These are phyloP conservation scores for Xerus inauris DNA, from an alignment of 2,113 vertebrate species.

Conservation along the genomic window DNA sequence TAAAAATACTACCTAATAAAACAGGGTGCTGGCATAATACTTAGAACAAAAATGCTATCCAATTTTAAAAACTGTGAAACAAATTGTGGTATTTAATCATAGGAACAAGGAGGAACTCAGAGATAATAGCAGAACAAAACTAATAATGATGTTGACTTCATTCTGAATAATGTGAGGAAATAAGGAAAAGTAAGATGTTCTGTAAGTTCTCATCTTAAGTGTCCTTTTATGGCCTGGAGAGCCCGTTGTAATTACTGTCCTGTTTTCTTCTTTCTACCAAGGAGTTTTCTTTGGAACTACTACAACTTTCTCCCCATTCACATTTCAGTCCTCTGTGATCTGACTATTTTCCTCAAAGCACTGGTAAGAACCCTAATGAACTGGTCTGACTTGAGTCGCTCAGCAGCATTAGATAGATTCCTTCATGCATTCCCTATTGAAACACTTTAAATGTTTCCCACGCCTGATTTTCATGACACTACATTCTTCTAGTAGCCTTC, in stretches of 20 bases:
- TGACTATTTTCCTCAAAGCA: neutral
- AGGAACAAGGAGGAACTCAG: neutral
- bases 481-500: neutral
- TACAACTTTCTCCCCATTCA: neutral
- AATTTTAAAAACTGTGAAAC: neutral
- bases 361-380: neutral
- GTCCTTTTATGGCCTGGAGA: neutral
- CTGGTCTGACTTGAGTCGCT: neutral
- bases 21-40: neutral
- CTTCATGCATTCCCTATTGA: neutral
- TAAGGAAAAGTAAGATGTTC: neutral
- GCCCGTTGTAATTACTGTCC: neutral
- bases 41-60: neutral
- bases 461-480: neutral
- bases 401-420: no score
- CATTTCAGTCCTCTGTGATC: neutral
- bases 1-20: neutral
- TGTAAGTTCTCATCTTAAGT: neutral
- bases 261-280: neutral
- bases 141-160: neutral
- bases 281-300: neutral
- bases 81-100: neutral
- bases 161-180: neutral
- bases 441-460: neutral
- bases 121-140: neutral